A percentile compares a stretch with the other conserved stretches of the same genome.
Conservation (phyloP, 64 coral and sea anemone species). For the Orbicella faveolata region DNA sequence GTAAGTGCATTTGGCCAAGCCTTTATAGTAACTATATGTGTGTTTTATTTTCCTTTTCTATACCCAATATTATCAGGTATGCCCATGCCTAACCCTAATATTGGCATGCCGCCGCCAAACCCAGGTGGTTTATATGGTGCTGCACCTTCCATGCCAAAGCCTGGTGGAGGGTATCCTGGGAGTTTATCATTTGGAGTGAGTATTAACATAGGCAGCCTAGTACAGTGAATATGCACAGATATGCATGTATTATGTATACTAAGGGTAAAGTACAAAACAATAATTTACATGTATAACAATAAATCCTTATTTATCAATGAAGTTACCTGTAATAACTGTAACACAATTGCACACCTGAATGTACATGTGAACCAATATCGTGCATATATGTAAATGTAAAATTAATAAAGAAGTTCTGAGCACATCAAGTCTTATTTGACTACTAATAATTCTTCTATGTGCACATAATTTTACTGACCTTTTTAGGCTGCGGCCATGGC, state of each 20-base stretch:
- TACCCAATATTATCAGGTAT: background rate
- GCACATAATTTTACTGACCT: no score
- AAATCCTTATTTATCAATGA: no score
- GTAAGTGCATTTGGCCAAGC: no score
- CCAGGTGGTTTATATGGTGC: constrained; percentile 2
- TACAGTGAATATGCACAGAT: no score
- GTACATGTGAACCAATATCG: no score
- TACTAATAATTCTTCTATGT: background rate
- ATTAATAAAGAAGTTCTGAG: background rate
- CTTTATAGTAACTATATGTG: no score
- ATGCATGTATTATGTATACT: no score
- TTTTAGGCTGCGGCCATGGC: constrained; percentile 89
- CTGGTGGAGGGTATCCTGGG: constrained; percentile 19
- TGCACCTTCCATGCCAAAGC: constrained; percentile 26
- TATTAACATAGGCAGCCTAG: background rate
- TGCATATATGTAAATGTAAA: no score
- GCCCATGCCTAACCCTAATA: constrained; percentile 8
- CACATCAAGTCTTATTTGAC: background rate
- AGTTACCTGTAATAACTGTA: no score
- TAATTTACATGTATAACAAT: background rate
- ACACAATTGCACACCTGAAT: no score
- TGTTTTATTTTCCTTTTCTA: background rate
- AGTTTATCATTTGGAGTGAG: constrained; percentile 37
- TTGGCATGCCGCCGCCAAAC: constrained; percentile 9
- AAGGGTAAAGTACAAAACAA: background rate